Conservation (phyloP, 2,797 vertebrate species). For the Onychomys torridus region DNA sequence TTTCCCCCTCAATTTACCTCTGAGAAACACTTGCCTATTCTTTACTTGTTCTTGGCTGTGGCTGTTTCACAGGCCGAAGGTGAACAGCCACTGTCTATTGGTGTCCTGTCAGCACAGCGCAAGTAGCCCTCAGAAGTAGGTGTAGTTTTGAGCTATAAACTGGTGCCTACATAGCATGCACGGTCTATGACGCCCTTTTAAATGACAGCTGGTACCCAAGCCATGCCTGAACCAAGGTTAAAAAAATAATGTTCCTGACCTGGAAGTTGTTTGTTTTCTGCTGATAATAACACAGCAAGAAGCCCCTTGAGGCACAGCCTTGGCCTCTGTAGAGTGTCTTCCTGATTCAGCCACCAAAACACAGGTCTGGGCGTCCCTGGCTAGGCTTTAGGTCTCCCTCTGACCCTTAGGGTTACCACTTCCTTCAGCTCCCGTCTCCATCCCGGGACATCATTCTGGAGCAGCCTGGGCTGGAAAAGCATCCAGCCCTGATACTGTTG, state of each 20-base stretch:
- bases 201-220: not conserved
- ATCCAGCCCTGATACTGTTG: rapidly evolving
- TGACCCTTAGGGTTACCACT: rapidly evolving
- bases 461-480: not conserved
- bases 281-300: rapidly evolving
- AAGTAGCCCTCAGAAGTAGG: not conserved
- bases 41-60: not conserved
- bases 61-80: rapidly evolving
- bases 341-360: not conserved
- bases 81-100: rapidly evolving
- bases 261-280: not conserved
- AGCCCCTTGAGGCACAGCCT: rapidly evolving
- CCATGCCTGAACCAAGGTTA: rapidly evolving
- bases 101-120: not conserved
- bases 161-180: rapidly evolving
- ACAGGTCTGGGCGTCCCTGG: rapidly evolving
- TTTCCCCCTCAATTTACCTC: rapidly evolving
- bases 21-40: not conserved
- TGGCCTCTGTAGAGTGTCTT: too few species aligned
- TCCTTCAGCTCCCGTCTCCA: not conserved
- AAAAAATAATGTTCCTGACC: not conserved
- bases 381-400: rapidly evolving
- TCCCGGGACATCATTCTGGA: not conserved
- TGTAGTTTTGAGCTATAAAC: too few species aligned
- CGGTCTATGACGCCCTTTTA: rapidly evolving